Evolutionary conservation across 2,888 invertebrate species (phyloP), one percentile per base, ranked within the genome.

Genomic region (Morpho achilles): DNA sequence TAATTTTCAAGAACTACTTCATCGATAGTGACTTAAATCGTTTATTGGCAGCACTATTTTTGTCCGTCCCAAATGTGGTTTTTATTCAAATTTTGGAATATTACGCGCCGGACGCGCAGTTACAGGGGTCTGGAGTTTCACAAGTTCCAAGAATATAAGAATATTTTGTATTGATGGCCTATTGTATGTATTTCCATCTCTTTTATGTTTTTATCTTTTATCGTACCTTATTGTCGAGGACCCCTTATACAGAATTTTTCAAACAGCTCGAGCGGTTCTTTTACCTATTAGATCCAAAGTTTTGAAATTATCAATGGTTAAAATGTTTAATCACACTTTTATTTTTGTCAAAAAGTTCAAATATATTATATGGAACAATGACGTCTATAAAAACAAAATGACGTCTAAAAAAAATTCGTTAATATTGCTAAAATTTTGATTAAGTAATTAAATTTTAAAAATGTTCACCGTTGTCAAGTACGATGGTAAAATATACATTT

Each of bases 11-110:
- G 32, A 32, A 32, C 32, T 32, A 32, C 32, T 42, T 7, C 3
- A 10, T 51, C 46, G 47, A 51, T 41, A 51, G 8, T 22, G 7
- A 23, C 8, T 9, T 16, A 8, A 9, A 10, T 8, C 8, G 42
- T 44, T 40, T 32, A 32, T 47, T 22, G n/a, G n/a, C 56, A 48
- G 23, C 56, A 46, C 53, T 50, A 50, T 45, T 41, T 32, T n/a
- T 32, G 47, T 50, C 39, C 50, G 43, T 45, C 53, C 16, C 39
- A 60, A 60, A 60, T 57, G 56, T 47, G 56, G 50, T 60, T 60
- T 57, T 60, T 60, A 60, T 60, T 60, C 45, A 60, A 60, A 60
- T 60, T 60, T 57, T 53, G 50, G 53, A 60, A 53, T 53, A 60
- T 60, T 57, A 60, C 47, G 45, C 50, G 23, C 54, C 41, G 46